Percentiles rank a stretch among this genome's conserved stretches.
Evolutionary conservation across 2,797 vertebrate genomes (phyloP).

Genomic region (Eospalax fontanierii): DNA sequence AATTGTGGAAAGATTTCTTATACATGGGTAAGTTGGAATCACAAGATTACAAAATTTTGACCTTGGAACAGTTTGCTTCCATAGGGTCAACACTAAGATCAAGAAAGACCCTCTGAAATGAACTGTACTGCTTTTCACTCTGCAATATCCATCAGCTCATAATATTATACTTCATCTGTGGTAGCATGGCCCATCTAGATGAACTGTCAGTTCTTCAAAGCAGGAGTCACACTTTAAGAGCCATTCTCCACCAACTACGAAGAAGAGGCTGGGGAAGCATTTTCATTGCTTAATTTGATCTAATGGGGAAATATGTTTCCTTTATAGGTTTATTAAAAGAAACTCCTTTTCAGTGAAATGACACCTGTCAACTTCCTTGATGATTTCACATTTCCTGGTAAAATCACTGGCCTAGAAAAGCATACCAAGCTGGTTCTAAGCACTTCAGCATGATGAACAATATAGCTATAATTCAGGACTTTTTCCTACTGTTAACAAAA

Average conservation of each 20-base stretch:
- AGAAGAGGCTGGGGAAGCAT: constrained; percentile 35
- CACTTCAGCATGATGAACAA: constrained; percentile 82
- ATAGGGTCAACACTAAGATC: neutral
- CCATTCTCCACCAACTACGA: constrained; percentile 36
- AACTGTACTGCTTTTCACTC: neutral
- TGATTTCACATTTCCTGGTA: constrained; percentile 82
- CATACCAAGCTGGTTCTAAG: constrained; percentile 84
- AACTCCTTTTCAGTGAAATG: constrained; percentile 73
- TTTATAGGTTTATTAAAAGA: constrained; percentile 75
- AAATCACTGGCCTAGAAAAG: constrained; percentile 82
- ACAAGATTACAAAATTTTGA: constrained; percentile 37
- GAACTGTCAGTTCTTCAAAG: constrained; percentile 9
- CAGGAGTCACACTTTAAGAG: neutral
- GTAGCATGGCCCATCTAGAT: neutral
- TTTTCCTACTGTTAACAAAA: constrained; percentile 89
- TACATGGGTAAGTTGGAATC: neutral
- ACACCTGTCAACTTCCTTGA: constrained; percentile 81
- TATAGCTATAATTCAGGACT: constrained; percentile 88
- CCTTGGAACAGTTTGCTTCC: neutral
- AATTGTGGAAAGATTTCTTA: neutral
- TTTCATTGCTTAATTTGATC: constrained; percentile 71
- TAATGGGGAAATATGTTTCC: constrained; percentile 62
- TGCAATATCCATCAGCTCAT: neutral
- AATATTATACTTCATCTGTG: neutral
- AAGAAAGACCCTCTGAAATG: constrained; percentile 47